A percentile compares a stretch with the other conserved stretches of the same genome.
Conservation (phyloP, 2,113 vertebrate species). For the Caranx ignobilis region DNA sequence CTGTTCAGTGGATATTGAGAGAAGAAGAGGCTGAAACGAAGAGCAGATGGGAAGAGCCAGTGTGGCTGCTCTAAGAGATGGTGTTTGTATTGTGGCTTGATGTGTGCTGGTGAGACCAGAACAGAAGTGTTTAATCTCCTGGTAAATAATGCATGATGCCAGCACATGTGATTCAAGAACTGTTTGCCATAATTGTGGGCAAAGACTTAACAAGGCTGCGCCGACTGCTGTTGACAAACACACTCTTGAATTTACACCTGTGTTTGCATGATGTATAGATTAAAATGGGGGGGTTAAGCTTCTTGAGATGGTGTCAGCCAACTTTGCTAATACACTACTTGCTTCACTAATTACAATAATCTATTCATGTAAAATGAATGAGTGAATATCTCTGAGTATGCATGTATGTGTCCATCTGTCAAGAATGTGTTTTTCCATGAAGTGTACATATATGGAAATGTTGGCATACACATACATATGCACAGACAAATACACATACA, state of each 20-base stretch:
- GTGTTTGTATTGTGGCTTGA: conserved; percentile 28
- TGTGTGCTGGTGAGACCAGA: conserved; percentile 38
- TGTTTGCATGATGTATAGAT: conserved; percentile 19
- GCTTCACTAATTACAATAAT: neutral
- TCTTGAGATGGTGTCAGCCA: conserved; percentile 25
- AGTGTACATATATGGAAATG: conserved; percentile 14
- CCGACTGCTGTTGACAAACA: conserved; percentile 9
- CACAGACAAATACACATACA: conserved; percentile 5
- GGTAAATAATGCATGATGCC: conserved; percentile 15
- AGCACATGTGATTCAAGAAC: conserved; percentile 8
- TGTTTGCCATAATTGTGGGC: conserved; percentile 5
- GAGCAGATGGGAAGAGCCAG: conserved; percentile 38
- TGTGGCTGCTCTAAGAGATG: conserved; percentile 23
- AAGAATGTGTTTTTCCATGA: conserved; percentile 29
- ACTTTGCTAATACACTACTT: neutral
- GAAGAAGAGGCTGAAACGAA: conserved; percentile 48
- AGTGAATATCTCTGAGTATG: conserved; percentile 20
- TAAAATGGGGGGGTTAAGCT: neutral
- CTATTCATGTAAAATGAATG: neutral
- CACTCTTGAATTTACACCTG: conserved; percentile 12
- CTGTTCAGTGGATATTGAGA: conserved; percentile 30
- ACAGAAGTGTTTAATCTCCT: conserved; percentile 36
- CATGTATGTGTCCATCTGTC: conserved; percentile 60
- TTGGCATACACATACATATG: conserved; percentile 5
- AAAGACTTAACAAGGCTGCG: neutral